Evolutionary conservation across 1,140 invertebrate species (phyloP).

Genomic region (Agrilus planipennis): DNA sequence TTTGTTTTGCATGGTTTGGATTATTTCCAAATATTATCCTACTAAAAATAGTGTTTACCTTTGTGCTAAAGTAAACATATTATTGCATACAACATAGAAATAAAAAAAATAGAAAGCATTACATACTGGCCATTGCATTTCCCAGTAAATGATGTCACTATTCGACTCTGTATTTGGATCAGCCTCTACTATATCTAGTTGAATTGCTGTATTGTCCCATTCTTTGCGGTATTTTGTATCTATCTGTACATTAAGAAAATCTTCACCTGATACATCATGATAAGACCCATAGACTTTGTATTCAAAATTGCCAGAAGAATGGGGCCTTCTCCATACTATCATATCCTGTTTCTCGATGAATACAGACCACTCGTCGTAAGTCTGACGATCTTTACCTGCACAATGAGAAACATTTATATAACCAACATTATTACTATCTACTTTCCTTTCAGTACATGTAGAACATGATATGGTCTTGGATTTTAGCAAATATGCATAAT

Average conservation of each 20-base stretch:
- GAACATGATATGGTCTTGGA: conserved; percentile 39
- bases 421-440: neutral
- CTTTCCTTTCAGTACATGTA: too few species aligned
- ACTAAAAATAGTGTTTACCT: too few species aligned
- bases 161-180: conserved; percentile 42
- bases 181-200: conserved; percentile 53
- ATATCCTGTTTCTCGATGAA: conserved; percentile 70
- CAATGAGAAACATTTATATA: conserved; percentile 32
- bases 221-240: conserved; percentile 63
- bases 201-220: conserved; percentile 70
- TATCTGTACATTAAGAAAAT: conserved; percentile 72
- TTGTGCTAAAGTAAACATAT: too few species aligned
- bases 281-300: conserved; percentile 82
- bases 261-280: conserved; percentile 60
- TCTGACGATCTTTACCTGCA: conserved; percentile 35
- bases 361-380: conserved; percentile 54
- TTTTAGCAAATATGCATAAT: conserved; percentile 37
- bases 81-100: too few species aligned
- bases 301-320: conserved; percentile 55
- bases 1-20: too few species aligned
- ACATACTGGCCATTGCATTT: conserved; percentile 74
- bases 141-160: conserved; percentile 75
- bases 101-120: too few species aligned
- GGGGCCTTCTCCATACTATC: conserved; percentile 66
- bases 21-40: too few species aligned